These are phyloP conservation scores for Prunella himalayana DNA, from an alignment of 2,113 vertebrate species.

Conservation along the genomic window DNA sequence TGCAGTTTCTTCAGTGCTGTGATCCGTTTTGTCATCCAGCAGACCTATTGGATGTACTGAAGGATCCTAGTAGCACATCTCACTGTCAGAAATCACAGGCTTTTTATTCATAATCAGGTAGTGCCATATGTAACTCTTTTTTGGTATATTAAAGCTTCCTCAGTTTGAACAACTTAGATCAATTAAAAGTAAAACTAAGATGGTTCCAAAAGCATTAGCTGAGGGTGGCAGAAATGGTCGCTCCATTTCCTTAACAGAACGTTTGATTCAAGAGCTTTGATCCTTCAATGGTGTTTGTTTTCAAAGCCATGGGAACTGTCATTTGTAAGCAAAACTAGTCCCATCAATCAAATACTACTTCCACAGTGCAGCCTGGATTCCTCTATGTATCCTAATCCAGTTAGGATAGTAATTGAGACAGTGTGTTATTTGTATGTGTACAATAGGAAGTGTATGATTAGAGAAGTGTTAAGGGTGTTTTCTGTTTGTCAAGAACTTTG, in stretches of 20 bases:
- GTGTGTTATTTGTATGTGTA: neutral
- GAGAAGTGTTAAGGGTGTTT: neutral
- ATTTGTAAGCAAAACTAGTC: neutral
- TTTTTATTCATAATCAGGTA: neutral
- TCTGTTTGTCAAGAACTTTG: neutral
- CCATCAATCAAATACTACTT: neutral
- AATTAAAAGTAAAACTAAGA: neutral
- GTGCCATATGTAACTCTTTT: neutral
- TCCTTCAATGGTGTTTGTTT: neutral
- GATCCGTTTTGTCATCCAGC: rapidly evolving
- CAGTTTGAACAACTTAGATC: neutral
- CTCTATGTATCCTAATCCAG: neutral
- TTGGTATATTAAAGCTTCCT: neutral
- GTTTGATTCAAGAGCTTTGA: neutral
- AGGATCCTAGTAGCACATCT: neutral
- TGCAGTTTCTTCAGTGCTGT: neutral
- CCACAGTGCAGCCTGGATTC: neutral
- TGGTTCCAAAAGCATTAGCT: neutral
- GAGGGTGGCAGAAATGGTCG: neutral
- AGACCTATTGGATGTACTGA: neutral
- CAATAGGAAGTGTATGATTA: neutral
- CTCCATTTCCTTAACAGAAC: neutral
- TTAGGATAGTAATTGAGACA: neutral
- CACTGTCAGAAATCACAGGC: neutral
- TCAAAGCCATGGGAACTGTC: neutral